Evolutionary conservation across 1,140 invertebrate genomes (phyloP).

Genomic region (Procambarus virginalis): DNA sequence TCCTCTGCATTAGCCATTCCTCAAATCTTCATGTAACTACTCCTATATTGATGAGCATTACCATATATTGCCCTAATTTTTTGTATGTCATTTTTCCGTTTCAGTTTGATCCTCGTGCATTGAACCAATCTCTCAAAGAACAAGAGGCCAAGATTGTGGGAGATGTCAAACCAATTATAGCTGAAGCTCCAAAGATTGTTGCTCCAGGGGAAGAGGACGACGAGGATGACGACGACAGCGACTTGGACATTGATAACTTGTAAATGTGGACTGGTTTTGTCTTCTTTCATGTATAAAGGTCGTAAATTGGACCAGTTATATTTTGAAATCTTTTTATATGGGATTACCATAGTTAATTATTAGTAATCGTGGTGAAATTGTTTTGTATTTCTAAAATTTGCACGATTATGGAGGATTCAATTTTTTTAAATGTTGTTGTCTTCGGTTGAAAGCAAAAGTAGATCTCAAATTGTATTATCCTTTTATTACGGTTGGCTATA

Average conservation of each 20-base stretch:
- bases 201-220: slow-evolving; percentile 65
- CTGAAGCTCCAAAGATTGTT: slow-evolving; percentile 48
- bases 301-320: too few species aligned
- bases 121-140: slow-evolving; percentile 83
- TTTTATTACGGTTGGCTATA: neutral
- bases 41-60: too few species aligned
- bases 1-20: too few species aligned
- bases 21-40: too few species aligned
- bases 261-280: slow-evolving; percentile 75
- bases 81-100: slow-evolving; percentile 53
- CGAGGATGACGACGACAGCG: slow-evolving; percentile 70
- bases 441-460: neutral
- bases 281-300: too few species aligned
- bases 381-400: too few species aligned
- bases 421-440: neutral
- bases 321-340: too few species aligned
- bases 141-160: slow-evolving; percentile 74
- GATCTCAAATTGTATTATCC: neutral
- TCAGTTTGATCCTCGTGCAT: slow-evolving; percentile 89
- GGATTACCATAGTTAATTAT: too few species aligned
- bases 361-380: too few species aligned
- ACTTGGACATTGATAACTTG: slow-evolving; percentile 92
- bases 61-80: too few species aligned
- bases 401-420: too few species aligned
- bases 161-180: slow-evolving; percentile 76